Evolutionary conservation across 2,888 invertebrate species (phyloP).

Genomic region (Pyralis farinalis): DNA sequence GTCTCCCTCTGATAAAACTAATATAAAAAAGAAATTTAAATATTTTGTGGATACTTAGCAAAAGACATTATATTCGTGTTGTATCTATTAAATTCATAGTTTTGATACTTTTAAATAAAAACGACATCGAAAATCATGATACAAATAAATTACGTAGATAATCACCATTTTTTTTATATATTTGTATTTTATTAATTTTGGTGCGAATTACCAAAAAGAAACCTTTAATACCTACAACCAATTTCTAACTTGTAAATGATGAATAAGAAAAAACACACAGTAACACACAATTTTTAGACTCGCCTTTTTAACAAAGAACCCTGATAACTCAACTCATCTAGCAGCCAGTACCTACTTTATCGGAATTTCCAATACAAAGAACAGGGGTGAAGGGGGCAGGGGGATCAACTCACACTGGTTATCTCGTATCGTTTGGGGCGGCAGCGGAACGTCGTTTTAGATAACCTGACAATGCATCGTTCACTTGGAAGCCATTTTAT

Average conservation of each 20-base stretch:
- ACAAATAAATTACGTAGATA: no score
- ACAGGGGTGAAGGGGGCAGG: conserved; percentile 20
- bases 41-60: no score
- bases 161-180: no score
- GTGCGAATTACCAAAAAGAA: no score
- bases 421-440: conserved; percentile 35
- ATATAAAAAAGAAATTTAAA: no score
- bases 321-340: conserved; percentile 33
- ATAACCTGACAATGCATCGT: conserved; percentile 65
- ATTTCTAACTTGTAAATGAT: not conserved
- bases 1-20: no score
- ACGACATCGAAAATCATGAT: no score
- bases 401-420: conserved; percentile 50
- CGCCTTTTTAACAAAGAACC: conserved; percentile 31
- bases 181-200: no score
- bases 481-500: conserved; percentile 58
- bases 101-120: no score
- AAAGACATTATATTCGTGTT: no score
- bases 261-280: not conserved
- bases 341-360: conserved; percentile 23
- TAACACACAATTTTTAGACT: not conserved
- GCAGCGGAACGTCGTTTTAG: conserved; percentile 41
- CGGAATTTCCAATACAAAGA: conserved; percentile 31
- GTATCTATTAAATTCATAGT: no score
- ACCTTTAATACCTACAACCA: no score